phyloP scores from a whole-genome alignment of 2,888 invertebrate species.

The Cosmia pyralina region DNA sequence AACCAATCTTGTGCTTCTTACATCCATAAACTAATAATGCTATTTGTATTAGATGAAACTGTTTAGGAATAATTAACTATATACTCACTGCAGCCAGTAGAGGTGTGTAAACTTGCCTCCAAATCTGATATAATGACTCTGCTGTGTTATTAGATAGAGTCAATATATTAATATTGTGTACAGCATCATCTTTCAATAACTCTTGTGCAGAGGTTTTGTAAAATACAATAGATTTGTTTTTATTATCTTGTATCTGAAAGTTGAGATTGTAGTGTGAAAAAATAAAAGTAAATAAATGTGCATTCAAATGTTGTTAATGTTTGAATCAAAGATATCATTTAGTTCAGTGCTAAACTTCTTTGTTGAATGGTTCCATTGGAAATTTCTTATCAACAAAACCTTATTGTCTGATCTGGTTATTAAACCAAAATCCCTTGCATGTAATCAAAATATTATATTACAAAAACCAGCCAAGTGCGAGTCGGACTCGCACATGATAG shows the following conservation, averaged over 20 bases:
- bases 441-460: background rate
- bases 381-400: background rate
- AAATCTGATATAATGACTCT: slow-evolving; percentile 84
- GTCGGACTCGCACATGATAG: too few relatives aligned
- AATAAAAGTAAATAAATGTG: too few relatives aligned
- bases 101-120: slow-evolving; percentile 85
- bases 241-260: slow-evolving; percentile 78
- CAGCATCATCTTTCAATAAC: slow-evolving; percentile 73
- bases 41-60: background rate
- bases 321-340: background rate
- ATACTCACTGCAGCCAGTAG: slow-evolving; percentile 79
- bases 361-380: background rate
- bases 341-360: background rate
- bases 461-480: too few relatives aligned
- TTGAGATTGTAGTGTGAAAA: background rate
- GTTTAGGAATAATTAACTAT: background rate
- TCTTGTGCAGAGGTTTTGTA: slow-evolving; percentile 80
- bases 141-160: slow-evolving; percentile 81
- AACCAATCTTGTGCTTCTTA: background rate
- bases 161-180: slow-evolving; percentile 80
- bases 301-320: background rate
- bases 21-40: background rate
- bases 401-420: background rate
- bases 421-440: background rate
- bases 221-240: slow-evolving; percentile 82